phyloP scores from a whole-genome alignment of 2,888 invertebrate species.

The Eupithecia subumbrata region DNA sequence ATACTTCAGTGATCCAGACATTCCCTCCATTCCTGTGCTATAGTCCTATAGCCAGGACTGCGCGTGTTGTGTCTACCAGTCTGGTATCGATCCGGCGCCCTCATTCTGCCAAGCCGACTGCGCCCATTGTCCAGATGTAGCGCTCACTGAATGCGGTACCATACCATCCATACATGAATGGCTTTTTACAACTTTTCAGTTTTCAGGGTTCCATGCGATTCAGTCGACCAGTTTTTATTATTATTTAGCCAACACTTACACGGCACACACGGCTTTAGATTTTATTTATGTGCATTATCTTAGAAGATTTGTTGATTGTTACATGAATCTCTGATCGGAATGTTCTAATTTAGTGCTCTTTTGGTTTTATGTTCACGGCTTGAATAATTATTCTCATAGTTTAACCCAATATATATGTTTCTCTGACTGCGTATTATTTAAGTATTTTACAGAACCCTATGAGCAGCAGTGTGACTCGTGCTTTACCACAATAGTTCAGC shows the following conservation, averaged over 20 bases:
- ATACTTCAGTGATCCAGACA: constrained; percentile 5
- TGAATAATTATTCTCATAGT: no score
- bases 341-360: neutral
- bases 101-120: constrained; percentile 74
- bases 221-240: neutral
- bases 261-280: neutral
- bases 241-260: neutral
- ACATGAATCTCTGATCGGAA: neutral
- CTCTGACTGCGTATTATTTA: neutral
- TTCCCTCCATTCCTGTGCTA: constrained; percentile 5
- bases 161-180: constrained; percentile 8
- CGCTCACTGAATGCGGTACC: constrained; percentile 57
- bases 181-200: constrained; percentile 3
- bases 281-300: neutral
- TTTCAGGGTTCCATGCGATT: neutral
- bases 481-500: neutral
- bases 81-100: constrained; percentile 85
- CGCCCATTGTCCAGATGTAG: constrained; percentile 65
- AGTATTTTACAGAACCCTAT: neutral
- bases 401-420: neutral
- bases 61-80: constrained; percentile 77
- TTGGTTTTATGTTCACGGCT: neutral
- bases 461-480: neutral
- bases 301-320: neutral
- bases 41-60: constrained; percentile 38